Conservation (phyloP, 2,113 vertebrate species). For the Cebidichthys violaceus region DNA sequence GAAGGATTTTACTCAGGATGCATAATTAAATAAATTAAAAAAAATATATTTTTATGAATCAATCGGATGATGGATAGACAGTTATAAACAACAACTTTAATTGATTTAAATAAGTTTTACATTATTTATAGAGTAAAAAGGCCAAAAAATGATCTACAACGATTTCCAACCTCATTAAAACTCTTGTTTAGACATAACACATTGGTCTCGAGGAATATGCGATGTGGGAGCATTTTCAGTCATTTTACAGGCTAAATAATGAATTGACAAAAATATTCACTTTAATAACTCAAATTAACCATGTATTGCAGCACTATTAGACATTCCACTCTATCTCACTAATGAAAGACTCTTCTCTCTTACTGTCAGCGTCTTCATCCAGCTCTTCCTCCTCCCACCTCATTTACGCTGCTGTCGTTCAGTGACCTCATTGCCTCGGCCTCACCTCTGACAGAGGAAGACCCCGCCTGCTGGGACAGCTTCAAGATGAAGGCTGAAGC, state of each 20-base stretch:
- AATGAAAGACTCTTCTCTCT: background rate
- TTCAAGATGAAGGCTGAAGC: constrained; percentile 89
- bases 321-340: background rate
- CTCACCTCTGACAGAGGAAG: constrained; percentile 89
- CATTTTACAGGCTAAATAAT: background rate
- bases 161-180: background rate
- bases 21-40: background rate
- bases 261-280: background rate
- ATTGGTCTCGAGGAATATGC: background rate
- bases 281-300: background rate
- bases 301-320: background rate
- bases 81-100: background rate
- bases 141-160: too few species aligned
- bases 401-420: constrained; percentile 89
- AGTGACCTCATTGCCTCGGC: constrained; percentile 89
- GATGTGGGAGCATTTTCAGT: background rate
- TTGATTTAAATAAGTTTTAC: background rate
- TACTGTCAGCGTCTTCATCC: constrained; percentile 15
- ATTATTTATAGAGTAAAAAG: background rate
- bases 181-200: background rate
- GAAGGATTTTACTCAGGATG: background rate
- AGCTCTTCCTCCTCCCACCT: constrained; percentile 54
- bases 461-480: constrained; percentile 90
- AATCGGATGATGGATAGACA: background rate
- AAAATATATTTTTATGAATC: too few species aligned